Evolutionary conservation across 2,888 invertebrate genomes (phyloP), one percentile per base, ranked within the genome.

Genomic region (Catocala sponsa): DNA sequence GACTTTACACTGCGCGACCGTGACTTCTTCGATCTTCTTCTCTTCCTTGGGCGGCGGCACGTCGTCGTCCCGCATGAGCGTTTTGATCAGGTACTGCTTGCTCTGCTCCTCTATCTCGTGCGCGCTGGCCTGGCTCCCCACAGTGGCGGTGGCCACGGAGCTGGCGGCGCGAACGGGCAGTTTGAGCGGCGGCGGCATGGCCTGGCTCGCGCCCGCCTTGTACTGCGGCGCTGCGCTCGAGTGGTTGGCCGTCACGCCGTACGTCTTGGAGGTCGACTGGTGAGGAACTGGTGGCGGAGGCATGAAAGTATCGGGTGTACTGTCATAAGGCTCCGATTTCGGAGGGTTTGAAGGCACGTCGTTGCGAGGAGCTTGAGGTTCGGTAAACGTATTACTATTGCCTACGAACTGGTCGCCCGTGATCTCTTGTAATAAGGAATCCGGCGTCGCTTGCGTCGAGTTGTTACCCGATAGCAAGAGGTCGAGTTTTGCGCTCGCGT

Each of bases 51-150:
- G 79, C 35, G 97, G 96, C 90, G 97, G 97, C 2, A 97, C 96
- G 81, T 98, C 98, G 81, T 98, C 95, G 83, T 98, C 97, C 46
- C 98, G 97, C 70, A 98, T 98, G 68, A 98, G 95, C 0, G 98
- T 98, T 94, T 98, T 98, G 77, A 98, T 98, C 49, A 98, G 96
- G 94, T 97, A 97, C 91, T 97, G 97, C 80, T 96, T 95, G 87
- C 95, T 96, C 82, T 96, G 96, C 64, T 96, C 96, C 64, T 95
- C 95, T 51, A 95, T 95, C 55, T 95, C 96, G 83, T 95, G 87
- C 83, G 96, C 79, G 76, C 95, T 79, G 79, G 92, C 88, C 87
- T 95, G 83, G 0, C 92, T 91, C 64, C 91, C 93, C 11, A 94
- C 95, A 60, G 94, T 89, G 70, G 95, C 86, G 55, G 95, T 91